These are phyloP conservation scores for Metalampra italica DNA, from an alignment of 2,888 invertebrate genomes.

Conservation along the genomic window DNA sequence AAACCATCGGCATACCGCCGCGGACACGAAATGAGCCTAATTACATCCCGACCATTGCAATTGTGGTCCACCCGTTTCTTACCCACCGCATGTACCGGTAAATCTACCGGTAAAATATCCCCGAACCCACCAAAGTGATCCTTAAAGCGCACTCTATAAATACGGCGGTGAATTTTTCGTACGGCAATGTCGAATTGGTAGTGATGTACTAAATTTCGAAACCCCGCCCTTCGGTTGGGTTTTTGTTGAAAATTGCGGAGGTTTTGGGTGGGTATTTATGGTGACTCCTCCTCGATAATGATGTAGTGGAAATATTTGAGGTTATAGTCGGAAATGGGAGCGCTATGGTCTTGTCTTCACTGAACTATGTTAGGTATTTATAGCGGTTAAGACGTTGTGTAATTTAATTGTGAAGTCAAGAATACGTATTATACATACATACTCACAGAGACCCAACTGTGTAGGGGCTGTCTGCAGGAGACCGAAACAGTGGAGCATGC, in stretches of 20 bases:
- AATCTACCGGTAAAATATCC: not conserved
- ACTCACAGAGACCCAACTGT: too few relatives aligned
- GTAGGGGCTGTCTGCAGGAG: too few relatives aligned
- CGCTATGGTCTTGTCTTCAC: not conserved
- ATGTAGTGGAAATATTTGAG: not conserved
- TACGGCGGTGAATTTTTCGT: not conserved
- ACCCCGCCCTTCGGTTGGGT: not conserved
- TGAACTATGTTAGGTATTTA: not conserved
- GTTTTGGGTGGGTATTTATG: slow-evolving; percentile 1
- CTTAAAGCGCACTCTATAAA: not conserved
- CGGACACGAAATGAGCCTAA: slow-evolving; percentile 5
- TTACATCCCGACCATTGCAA: slow-evolving; percentile 3
- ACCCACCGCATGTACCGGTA: not conserved
- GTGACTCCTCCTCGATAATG: slow-evolving; percentile 2
- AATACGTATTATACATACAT: too few relatives aligned
- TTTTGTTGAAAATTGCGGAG: slow-evolving; percentile 4
- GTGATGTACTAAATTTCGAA: not conserved
- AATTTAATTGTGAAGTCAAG: not conserved
- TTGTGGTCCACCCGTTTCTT: slow-evolving; percentile 1
- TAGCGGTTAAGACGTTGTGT: not conserved
- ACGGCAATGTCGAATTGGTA: not conserved
- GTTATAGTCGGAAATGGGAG: not conserved
- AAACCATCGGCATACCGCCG: slow-evolving; percentile 6
- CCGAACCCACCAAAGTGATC: not conserved
- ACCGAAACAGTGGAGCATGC: too few relatives aligned